A percentile compares a stretch with the other conserved stretches of the same genome.
Evolutionary conservation across 2,113 vertebrate species (phyloP).

Genomic region (Cyanoderma ruficeps): DNA sequence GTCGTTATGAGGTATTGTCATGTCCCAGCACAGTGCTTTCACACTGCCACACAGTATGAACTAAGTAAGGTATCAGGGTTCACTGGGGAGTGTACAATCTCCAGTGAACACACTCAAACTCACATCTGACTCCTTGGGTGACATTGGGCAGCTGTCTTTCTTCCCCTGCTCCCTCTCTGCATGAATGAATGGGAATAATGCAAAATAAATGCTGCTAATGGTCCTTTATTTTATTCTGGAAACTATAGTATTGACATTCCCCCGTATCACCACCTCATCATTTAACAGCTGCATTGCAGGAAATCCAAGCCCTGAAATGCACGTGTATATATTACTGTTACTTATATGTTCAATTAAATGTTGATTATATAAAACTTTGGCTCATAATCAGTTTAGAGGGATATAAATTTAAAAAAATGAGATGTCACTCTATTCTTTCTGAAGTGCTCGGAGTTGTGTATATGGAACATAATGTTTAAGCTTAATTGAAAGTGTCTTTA

Average conservation of each 20-base stretch:
- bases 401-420: background rate
- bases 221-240: background rate
- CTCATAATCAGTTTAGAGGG: constrained; percentile 12
- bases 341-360: constrained; percentile 32
- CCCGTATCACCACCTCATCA: background rate
- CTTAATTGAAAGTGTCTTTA: background rate
- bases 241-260: background rate
- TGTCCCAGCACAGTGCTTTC: background rate
- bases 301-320: background rate
- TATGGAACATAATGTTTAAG: background rate
- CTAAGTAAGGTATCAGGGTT: background rate
- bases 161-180: background rate
- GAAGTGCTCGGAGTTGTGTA: background rate
- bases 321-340: background rate
- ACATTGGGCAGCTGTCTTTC: background rate
- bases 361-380: constrained; percentile 53
- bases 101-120: background rate
- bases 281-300: background rate
- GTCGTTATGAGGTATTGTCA: background rate
- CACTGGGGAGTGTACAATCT: background rate
- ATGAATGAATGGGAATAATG: background rate
- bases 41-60: background rate
- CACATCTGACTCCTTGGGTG: background rate
- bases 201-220: background rate
- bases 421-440: background rate